Evolutionary conservation across 2,113 vertebrate species (phyloP).

Genomic region (Pelmatolapia mariae): DNA sequence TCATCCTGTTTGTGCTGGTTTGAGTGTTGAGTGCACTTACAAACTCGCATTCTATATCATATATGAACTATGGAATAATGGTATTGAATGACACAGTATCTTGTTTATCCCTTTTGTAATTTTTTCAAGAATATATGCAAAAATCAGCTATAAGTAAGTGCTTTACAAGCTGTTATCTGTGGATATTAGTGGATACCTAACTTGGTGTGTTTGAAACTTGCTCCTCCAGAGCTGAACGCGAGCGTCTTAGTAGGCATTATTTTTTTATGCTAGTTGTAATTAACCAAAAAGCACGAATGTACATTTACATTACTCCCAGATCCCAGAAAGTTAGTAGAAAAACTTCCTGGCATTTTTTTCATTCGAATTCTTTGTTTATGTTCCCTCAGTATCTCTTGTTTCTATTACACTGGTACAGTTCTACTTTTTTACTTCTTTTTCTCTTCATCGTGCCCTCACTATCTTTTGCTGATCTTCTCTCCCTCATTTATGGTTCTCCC

Average conservation of each 20-base stretch:
- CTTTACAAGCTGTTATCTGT: background rate
- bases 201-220: background rate
- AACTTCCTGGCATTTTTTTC: background rate
- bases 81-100: background rate
- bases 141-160: background rate
- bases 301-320: background rate
- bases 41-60: background rate
- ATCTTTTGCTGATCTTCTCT: background rate
- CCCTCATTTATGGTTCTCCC: background rate
- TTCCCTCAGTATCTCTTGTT: background rate
- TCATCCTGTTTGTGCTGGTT: background rate
- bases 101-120: background rate
- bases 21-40: background rate
- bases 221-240: background rate
- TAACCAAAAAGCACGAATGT: background rate
- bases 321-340: background rate
- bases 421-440: background rate
- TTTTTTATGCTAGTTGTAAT: background rate
- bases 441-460: background rate
- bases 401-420: background rate
- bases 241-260: background rate
- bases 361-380: background rate
- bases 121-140: background rate
- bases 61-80: background rate
- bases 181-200: background rate